These are phyloP conservation scores for Pelobates fuscus DNA, from an alignment of 2,113 vertebrate species.

Conservation along the genomic window DNA sequence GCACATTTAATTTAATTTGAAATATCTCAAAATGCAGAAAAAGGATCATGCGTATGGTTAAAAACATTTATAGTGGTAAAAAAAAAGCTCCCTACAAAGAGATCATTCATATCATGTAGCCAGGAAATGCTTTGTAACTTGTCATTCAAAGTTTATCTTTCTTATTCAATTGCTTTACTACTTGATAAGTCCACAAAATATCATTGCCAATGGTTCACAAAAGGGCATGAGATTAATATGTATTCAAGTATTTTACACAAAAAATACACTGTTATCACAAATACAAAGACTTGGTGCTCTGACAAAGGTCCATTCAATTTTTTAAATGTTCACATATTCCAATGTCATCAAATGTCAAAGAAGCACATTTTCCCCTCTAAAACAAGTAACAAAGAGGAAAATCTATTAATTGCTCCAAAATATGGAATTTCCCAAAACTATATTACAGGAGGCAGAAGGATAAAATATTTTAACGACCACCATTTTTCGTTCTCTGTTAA, in stretches of 20 bases:
- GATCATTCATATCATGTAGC: neutral
- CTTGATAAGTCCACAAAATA: neutral
- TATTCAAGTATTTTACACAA: neutral
- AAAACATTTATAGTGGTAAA: too few relatives aligned
- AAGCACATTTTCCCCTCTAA: neutral
- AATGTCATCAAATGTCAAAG: constrained; percentile 1
- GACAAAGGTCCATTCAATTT: neutral
- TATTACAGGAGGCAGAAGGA: too few relatives aligned
- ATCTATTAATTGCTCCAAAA: neutral
- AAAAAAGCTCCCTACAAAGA: too few relatives aligned
- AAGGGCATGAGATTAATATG: constrained; percentile 3
- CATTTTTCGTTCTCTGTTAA: too few relatives aligned
- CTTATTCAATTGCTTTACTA: neutral
- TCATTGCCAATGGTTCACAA: neutral
- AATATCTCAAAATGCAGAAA: too few relatives aligned
- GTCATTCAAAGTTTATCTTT: neutral
- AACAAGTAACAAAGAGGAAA: neutral
- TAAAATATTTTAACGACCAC: too few relatives aligned
- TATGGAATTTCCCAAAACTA: neutral
- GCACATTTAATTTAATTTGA: too few relatives aligned
- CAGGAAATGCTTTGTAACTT: neutral
- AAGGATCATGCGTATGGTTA: too few relatives aligned
- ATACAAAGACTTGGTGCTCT: neutral
- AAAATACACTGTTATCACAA: constrained; percentile 1
- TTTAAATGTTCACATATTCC: neutral